Percentiles rank a stretch among this genome's conserved stretches.
Conservation (phyloP, 2,888 invertebrate genomes). For the Julus scanicus region DNA sequence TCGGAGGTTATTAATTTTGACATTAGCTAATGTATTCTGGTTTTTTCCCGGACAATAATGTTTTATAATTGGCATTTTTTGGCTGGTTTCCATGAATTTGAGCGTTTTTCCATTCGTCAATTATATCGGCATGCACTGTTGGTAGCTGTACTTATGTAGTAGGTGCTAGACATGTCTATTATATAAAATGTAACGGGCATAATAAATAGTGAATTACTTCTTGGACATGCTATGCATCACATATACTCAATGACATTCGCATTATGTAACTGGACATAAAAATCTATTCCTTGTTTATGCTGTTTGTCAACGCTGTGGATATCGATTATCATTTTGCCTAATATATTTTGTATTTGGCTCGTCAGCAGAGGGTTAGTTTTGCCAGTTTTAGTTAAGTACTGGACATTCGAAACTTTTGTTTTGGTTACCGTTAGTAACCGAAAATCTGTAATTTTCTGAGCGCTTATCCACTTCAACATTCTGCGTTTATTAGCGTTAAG, state of each 20-base stretch:
- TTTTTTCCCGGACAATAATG: neutral
- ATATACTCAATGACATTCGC: neutral
- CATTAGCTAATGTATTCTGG: neutral
- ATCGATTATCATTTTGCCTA: neutral
- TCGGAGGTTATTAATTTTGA: neutral
- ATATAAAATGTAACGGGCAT: neutral
- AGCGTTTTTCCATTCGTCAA: neutral
- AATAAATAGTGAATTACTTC: neutral
- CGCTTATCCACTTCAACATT: no score
- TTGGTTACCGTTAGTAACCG: no score
- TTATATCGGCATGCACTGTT: neutral
- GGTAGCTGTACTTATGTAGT: neutral
- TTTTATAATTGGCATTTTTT: neutral
- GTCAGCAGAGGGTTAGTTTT: neutral
- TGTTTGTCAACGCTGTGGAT: neutral
- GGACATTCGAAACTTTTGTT: no score
- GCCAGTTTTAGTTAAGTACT: no score
- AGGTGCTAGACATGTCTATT: slow-evolving; percentile 1
- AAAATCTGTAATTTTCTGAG: no score
- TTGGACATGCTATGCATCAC: neutral
- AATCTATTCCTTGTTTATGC: neutral
- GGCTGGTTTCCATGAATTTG: neutral
- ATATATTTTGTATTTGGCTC: neutral
- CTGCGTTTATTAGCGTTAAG: no score
- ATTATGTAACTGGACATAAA: neutral